Base-by-base conservation (phyloP, 2,888 invertebrate species). In the Julus scanicus region DNA sequence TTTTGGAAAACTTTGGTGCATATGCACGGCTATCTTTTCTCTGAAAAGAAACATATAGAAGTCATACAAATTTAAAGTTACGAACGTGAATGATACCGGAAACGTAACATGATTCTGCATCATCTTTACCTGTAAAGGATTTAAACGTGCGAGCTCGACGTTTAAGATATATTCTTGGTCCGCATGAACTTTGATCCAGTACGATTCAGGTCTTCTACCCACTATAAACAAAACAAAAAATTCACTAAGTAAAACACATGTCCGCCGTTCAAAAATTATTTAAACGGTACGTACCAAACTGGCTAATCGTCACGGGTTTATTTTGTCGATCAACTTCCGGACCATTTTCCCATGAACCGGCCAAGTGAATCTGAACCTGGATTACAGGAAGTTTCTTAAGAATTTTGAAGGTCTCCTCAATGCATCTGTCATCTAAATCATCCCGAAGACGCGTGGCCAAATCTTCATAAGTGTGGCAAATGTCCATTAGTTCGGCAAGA, bases 1-100 rank as follows among this genome's bases (percentile, higher is more conserved):
- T 95, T 92, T 98, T 98, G 1, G 97, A 95, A 93, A 97, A 99
- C 89, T 95, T 95, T 0, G 97, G 96, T 89, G 97, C 95, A 89
- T 95, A 93, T n/a, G 96, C 96, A 90, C 63, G 53, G 29, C 20
- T 44, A 29, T 57, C 87, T 20, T 9, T 20, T 9, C 86, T 83
- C 88, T 89, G 80, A 87, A 89, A 29, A 48, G 20, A 63, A 40
- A 86, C 40, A 87, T 37, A 48, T 49, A 88, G 9, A 8, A 3
- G 5, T 17, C 20, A 20, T 63, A 5, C n/a, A 20, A 6, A 57
- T 15, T 1, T 20, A 17, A 20, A 20, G 9, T 1, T 17, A 20
- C 20, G 20, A 80, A 4, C 29, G 37, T 3, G 37, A 13, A 4
- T 80, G 80, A 9, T 13, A 83, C 39, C 40, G n/a, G n/a, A n/a